Percentiles rank a stretch among this genome's conserved stretches.
phyloP scores from a whole-genome alignment of 2,888 invertebrate species.

The Thecocarcelia acutangulata region DNA sequence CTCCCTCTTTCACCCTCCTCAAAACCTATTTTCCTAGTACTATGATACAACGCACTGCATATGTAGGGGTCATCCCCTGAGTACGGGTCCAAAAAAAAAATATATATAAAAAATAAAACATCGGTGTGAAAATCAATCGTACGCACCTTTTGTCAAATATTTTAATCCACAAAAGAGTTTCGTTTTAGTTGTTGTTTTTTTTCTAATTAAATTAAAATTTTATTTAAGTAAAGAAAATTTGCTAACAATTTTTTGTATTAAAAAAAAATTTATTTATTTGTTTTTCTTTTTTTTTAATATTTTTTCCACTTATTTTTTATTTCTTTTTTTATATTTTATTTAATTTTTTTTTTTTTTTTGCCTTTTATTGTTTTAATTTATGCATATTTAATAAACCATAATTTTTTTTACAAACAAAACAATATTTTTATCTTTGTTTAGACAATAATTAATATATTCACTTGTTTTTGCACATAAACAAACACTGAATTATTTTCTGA shows the following conservation, averaged over 20 bases:
- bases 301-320: conserved; percentile 1
- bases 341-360: too few species aligned
- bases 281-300: background rate
- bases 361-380: conserved; percentile 1
- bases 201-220: background rate
- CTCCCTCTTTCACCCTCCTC: too few species aligned
- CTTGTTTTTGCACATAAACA: conserved; percentile 23
- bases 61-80: too few species aligned
- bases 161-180: conserved; percentile 13
- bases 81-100: too few species aligned
- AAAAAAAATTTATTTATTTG: conserved; percentile 3
- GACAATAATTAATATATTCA: conserved; percentile 45
- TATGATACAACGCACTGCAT: too few species aligned
- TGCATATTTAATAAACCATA: conserved; percentile 23
- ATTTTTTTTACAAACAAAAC: conserved; percentile 9
- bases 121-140: background rate
- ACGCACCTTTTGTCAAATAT: conserved; percentile 10
- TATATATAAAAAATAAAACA: too few species aligned
- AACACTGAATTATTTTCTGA: conserved; percentile 22
- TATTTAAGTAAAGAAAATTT: background rate
- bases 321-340: conserved; percentile 1
- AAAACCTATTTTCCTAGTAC: too few species aligned
- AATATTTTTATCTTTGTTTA: conserved; percentile 41
- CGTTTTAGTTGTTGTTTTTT: background rate
- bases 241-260: conserved; percentile 2